These are phyloP conservation scores for Prinia subflava DNA, from an alignment of 2,113 vertebrate genomes.

Conservation along the genomic window DNA sequence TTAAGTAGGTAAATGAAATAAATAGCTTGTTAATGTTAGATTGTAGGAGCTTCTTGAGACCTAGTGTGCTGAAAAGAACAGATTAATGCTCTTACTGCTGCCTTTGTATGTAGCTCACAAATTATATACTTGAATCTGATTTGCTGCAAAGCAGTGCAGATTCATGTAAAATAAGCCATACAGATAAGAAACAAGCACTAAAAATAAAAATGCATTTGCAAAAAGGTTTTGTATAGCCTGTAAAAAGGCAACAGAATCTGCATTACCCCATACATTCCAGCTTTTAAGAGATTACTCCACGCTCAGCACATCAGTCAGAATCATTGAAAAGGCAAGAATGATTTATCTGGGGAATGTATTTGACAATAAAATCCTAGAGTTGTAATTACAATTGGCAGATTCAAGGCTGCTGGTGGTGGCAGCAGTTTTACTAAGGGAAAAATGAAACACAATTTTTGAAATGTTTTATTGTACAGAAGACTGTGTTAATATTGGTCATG, in stretches of 20 bases:
- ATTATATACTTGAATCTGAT: constrained; percentile 45
- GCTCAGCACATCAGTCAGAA: constrained; percentile 12
- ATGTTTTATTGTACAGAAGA: not conserved
- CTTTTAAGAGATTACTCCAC: not conserved
- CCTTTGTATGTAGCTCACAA: constrained; percentile 20
- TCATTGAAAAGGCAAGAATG: constrained; percentile 14
- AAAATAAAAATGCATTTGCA: constrained; percentile 40
- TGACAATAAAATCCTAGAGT: constrained; percentile 38
- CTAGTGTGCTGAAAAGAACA: constrained; percentile 40
- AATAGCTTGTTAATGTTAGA: constrained; percentile 49
- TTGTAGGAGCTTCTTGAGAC: constrained; percentile 51
- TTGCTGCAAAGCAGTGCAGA: constrained; percentile 12
- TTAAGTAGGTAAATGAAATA: constrained; percentile 65
- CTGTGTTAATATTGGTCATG: not conserved
- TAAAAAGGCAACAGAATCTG: constrained; percentile 19
- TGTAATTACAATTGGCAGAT: constrained; percentile 47
- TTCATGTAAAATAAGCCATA: constrained; percentile 27
- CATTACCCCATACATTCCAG: not conserved
- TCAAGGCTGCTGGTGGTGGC: constrained; percentile 6
- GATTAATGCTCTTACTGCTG: constrained; percentile 1
- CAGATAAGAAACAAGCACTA: constrained; percentile 9
- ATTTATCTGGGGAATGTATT: constrained; percentile 27
- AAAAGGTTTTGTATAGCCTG: not conserved
- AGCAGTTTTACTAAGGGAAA: not conserved
- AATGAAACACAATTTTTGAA: constrained; percentile 2